phyloP scores from a whole-genome alignment of 2,113 vertebrate species.

The Dendrocopos noguchii region DNA sequence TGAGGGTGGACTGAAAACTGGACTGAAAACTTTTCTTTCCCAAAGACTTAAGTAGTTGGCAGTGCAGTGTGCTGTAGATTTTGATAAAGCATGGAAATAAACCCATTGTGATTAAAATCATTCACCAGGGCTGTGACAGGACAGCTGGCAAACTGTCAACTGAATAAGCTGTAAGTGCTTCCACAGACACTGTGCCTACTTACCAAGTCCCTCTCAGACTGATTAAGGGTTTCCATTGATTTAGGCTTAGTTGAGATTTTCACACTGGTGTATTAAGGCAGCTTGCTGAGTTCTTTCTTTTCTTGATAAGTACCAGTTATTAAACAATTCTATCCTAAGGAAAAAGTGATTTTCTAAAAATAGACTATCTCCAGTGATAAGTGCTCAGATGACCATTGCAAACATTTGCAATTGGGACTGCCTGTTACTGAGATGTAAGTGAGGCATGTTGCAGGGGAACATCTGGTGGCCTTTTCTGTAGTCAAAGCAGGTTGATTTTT shows the following conservation, averaged over 20 bases:
- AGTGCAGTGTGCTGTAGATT: accelerated
- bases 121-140: neutral
- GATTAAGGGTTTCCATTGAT: constrained; percentile 33
- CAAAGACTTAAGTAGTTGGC: neutral
- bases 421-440: neutral
- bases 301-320: neutral
- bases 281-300: neutral
- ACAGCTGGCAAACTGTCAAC: constrained; percentile 40
- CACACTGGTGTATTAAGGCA: neutral
- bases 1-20: neutral
- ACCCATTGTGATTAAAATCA: neutral
- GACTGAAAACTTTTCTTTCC: neutral
- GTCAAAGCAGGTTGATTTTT: neutral
- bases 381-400: neutral
- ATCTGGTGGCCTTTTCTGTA: constrained; percentile 8
- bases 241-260: constrained; percentile 6
- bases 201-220: constrained; percentile 1
- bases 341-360: neutral
- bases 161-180: constrained; percentile 54
- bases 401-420: neutral
- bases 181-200: neutral
- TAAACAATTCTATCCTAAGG: neutral
- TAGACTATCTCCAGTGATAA: neutral
- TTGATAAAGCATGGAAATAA: neutral
- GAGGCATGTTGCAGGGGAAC: neutral